These are phyloP conservation scores for Smutsia temminckii DNA, from an alignment of 2,797 vertebrate species.

Conservation along the genomic window DNA sequence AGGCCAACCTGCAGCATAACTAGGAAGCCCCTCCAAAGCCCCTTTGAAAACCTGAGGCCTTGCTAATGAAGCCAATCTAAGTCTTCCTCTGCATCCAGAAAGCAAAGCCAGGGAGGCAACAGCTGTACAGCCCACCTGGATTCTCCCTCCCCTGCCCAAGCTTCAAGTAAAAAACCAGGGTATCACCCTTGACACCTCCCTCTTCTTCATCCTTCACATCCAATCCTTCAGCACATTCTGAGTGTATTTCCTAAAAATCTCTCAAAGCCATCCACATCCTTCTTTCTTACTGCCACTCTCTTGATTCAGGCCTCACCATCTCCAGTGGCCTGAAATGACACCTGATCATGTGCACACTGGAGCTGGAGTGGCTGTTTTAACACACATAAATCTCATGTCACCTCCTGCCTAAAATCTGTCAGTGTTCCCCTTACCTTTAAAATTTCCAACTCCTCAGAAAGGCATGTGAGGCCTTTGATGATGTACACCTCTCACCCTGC, in stretches of 20 bases:
- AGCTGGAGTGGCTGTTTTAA: not conserved
- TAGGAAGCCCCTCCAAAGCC: not conserved
- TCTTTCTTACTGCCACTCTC: not conserved
- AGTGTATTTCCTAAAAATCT: not conserved
- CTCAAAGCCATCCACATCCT: not conserved
- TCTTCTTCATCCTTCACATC: not conserved
- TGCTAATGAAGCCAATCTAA: not conserved
- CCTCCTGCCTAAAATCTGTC: not conserved
- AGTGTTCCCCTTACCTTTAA: not conserved
- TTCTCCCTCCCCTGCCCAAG: not conserved
- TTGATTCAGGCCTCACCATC: not conserved
- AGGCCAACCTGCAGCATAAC: not conserved
- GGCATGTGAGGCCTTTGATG: not conserved
- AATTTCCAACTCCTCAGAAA: conserved; percentile 31
- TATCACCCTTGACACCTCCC: not conserved
- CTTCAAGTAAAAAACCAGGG: not conserved
- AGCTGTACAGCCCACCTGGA: not conserved
- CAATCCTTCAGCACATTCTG: not conserved
- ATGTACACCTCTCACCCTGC: not conserved
- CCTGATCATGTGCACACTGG: not conserved
- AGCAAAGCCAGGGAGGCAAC: not conserved
- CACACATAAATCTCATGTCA: not conserved
- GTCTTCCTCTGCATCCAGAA: not conserved
- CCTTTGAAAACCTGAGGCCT: not conserved
- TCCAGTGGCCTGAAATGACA: not conserved